phyloP scores from a whole-genome alignment of 2,888 invertebrate species.

The Malthinus seriepunctatus region DNA sequence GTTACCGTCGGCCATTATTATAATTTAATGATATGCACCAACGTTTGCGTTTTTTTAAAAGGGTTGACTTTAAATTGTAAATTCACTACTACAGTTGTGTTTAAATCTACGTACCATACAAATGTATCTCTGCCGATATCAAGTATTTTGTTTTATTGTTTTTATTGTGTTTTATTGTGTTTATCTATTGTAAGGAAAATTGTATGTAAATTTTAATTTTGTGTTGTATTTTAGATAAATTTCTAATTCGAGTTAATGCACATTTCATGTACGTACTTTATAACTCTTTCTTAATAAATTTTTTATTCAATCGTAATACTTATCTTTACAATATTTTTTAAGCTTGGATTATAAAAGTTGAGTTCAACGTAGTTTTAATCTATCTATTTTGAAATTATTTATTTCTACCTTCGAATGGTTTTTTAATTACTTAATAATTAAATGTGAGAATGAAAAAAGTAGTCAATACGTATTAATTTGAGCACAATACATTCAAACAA shows the following conservation, averaged over 20 bases:
- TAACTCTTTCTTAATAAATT: neutral
- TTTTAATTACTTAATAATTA: too few relatives aligned
- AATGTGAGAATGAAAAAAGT: too few relatives aligned
- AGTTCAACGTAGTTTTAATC: too few relatives aligned
- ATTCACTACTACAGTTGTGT: conserved; percentile 33
- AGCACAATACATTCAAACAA: neutral
- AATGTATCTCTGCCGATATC: conserved; percentile 12
- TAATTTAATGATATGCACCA: conserved; percentile 27
- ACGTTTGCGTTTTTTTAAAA: conserved; percentile 26
- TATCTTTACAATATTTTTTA: neutral
- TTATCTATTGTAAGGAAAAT: neutral
- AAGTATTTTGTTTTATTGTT: conserved; percentile 6
- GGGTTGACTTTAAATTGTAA: conserved; percentile 31
- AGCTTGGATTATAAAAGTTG: too few relatives aligned
- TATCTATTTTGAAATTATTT: too few relatives aligned
- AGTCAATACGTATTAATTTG: too few relatives aligned
- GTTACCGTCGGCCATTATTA: conserved; percentile 39
- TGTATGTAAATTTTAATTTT: neutral
- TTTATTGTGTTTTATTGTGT: conserved; percentile 1
- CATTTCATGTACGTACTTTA: neutral
- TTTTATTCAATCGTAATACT: neutral
- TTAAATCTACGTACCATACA: conserved; percentile 26
- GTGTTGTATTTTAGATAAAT: conserved; percentile 1
- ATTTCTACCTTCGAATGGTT: too few relatives aligned
- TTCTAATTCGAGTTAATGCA: neutral